These are phyloP conservation scores for Neopipo cinnamomea DNA, from an alignment of 2,113 vertebrate genomes.

Conservation along the genomic window DNA sequence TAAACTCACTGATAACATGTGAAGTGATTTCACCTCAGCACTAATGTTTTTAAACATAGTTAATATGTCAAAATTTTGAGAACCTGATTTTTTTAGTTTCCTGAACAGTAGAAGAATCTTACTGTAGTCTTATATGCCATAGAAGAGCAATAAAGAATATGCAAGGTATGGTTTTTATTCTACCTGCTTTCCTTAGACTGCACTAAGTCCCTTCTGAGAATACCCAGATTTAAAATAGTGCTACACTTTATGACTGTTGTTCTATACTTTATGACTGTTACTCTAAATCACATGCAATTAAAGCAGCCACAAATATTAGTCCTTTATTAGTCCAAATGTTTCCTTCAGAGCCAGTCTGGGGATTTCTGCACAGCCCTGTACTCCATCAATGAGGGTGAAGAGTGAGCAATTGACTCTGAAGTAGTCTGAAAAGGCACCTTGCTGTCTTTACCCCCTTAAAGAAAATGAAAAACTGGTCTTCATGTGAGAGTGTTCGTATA, in stretches of 20 bases:
- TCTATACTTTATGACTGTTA: conserved; percentile 23
- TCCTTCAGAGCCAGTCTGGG: background rate
- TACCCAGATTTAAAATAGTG: background rate
- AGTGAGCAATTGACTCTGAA: background rate
- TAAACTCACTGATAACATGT: background rate
- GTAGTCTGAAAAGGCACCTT: background rate
- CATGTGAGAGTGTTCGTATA: background rate
- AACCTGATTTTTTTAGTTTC: background rate
- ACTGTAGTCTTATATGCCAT: background rate
- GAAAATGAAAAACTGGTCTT: background rate
- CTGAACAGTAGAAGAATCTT: background rate
- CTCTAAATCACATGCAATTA: conserved; percentile 25
- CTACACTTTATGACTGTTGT: conserved; percentile 1
- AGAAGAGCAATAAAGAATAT: background rate
- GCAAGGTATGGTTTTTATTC: background rate
- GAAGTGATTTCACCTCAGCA: background rate
- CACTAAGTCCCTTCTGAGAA: background rate
- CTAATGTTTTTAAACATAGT: background rate
- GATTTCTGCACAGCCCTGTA: background rate
- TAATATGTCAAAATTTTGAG: background rate
- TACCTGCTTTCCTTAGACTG: background rate
- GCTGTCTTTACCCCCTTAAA: background rate
- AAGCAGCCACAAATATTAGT: conserved; percentile 5
- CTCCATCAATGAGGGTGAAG: background rate
- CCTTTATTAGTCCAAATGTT: background rate